Percentiles rank a stretch among this genome's conserved stretches.
Conservation (phyloP, 1,140 invertebrate species). For the Xylocopa sonorina region DNA sequence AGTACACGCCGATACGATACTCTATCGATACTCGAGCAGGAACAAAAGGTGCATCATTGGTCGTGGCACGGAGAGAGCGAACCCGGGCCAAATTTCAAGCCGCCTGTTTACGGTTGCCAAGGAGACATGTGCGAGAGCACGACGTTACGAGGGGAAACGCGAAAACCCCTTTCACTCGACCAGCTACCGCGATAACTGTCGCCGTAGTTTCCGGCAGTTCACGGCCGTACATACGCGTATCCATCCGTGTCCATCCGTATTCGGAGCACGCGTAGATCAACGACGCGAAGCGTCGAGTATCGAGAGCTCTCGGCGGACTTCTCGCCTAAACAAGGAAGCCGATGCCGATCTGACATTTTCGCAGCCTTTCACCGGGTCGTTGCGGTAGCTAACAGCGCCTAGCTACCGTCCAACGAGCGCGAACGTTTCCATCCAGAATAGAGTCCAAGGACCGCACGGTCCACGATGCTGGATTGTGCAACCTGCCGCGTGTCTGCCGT, state of each 20-base stretch:
- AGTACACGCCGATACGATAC: too few species aligned
- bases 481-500: conserved; percentile 48
- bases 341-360: conserved; percentile 56
- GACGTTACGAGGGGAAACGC: conserved; percentile 29
- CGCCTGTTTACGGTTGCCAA: conserved; percentile 42
- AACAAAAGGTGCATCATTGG: background rate
- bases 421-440: conserved; percentile 56
- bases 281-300: too few species aligned
- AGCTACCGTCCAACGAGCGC: conserved; percentile 44
- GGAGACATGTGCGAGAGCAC: conserved; percentile 36
- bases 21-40: too few species aligned
- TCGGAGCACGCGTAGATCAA: too few species aligned
- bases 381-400: background rate
- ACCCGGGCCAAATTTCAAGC: conserved; percentile 38
- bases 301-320: background rate
- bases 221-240: background rate
- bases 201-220: conserved; percentile 24
- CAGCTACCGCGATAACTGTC: conserved; percentile 42
- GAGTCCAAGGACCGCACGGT: conserved; percentile 60
- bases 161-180: conserved; percentile 45
- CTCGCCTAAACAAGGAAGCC: conserved; percentile 59
- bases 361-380: conserved; percentile 61
- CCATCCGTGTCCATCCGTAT: too few species aligned
- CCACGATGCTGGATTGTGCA: conserved; percentile 54
- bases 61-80: background rate